Conservation (phyloP, 2,888 invertebrate species). For the Furcula furcula region DNA sequence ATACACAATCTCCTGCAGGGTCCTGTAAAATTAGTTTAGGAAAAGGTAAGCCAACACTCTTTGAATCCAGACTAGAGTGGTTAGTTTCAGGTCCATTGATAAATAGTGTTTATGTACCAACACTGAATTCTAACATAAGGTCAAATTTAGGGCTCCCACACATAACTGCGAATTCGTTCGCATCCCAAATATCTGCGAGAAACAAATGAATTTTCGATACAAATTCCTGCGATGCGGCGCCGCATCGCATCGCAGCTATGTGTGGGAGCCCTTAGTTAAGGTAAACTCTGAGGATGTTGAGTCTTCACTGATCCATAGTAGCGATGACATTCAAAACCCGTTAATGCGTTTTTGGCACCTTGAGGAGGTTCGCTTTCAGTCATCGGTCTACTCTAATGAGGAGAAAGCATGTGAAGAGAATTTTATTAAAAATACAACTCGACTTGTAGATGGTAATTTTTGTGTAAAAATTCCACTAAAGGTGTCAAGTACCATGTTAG, state of each 20-base stretch:
- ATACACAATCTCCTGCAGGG: slow-evolving; percentile 2
- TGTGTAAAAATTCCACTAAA: slow-evolving; percentile 11
- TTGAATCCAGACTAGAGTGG: slow-evolving; percentile 5
- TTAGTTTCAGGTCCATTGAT: background rate
- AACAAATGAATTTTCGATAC: no score
- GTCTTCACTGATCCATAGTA: background rate
- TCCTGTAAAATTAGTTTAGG: slow-evolving; percentile 15
- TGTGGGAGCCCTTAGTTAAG: background rate
- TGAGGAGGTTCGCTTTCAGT: slow-evolving; percentile 11
- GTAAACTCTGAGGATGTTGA: background rate
- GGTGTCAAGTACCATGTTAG: slow-evolving; percentile 4
- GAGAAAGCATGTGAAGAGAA: slow-evolving; percentile 12
- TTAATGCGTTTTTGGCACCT: slow-evolving; percentile 15
- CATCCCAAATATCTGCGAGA: no score
- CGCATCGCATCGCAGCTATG: no score
- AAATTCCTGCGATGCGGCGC: no score
- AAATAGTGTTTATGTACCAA: background rate
- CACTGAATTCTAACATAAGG: background rate
- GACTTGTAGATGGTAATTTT: slow-evolving; percentile 15
- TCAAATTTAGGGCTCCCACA: background rate
- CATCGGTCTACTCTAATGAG: slow-evolving; percentile 12
- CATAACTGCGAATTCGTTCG: no score
- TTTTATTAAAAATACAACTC: slow-evolving; percentile 14
- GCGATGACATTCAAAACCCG: slow-evolving; percentile 4
- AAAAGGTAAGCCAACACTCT: slow-evolving; percentile 5